Evolutionary conservation across 2,113 vertebrate genomes (phyloP), one percentile per base, ranked within the genome.

Genomic region (Syngnathus floridae): DNA sequence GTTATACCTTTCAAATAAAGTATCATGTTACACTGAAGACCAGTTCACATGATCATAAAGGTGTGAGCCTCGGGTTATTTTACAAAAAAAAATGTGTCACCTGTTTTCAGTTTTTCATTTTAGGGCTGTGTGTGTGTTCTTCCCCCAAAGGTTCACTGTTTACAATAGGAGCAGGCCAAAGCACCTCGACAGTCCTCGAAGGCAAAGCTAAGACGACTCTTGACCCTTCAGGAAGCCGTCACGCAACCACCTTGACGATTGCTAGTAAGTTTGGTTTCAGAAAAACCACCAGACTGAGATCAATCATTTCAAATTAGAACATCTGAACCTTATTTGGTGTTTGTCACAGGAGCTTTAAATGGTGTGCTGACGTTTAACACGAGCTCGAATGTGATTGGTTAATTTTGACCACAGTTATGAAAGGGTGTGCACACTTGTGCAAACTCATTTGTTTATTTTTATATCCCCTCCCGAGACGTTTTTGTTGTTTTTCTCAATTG

Each of bases 61-160:
- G 54, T 55, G 38, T 62, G 10, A 43, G 64, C 70, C 51, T 72
- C 43, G 74, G 64, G 51, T 68, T 63, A 67, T 37, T 68, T 17
- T 26, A 65, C 21, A n/a, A 31, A 61, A 41, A 36, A 13, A 65
- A 54, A 57, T 60, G 37, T 36, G 75, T 70, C 35, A 70, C 60
- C 67, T 66, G 65, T 38, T 55, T 62, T 66, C 61, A 21, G 19
- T 40, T 40, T 37, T 60, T 10, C 7, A 19, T 37, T 31, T 55
- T 13, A n/a, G 16, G 38, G 11, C 31, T 37, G n/a, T 49, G 1
- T 49, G 26, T n/a, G n/a, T 56, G 22, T 67, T 67, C 75, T 43
- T 55, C 31, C 52, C 26, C 7, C 68, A 54, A 61, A 91, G 91
- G 88, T 63, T 86, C 85, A 54, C 73, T 92, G 57, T 90, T 90